A percentile compares a stretch with the other conserved stretches of the same genome.
Evolutionary conservation across 2,797 vertebrate genomes (phyloP).

Genomic region (Eremophila alpestris): DNA sequence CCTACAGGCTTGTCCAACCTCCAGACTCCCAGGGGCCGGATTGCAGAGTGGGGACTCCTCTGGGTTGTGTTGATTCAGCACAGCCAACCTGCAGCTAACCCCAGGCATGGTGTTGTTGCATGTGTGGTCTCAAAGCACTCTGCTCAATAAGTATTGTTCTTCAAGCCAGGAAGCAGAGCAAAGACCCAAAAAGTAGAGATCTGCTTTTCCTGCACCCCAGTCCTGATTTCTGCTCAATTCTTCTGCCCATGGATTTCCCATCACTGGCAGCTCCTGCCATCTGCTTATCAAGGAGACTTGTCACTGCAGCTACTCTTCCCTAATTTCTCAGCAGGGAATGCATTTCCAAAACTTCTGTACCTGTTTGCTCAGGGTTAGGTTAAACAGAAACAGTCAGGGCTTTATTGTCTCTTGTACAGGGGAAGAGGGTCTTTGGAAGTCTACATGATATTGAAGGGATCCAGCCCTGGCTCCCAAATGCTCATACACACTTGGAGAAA

Average conservation of each 20-base stretch:
- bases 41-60: not conserved
- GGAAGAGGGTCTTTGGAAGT: not conserved
- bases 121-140: not conserved
- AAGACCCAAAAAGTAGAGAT: not conserved
- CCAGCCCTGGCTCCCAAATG: not conserved
- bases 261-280: not conserved
- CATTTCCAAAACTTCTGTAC: not conserved
- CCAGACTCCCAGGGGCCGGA: not conserved
- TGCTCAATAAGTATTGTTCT: not conserved
- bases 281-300: not conserved
- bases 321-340: not conserved
- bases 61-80: rapidly evolving
- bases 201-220: not conserved
- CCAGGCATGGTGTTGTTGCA: rapidly evolving
- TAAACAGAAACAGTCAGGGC: not conserved
- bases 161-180: not conserved
- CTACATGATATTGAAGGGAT: not conserved
- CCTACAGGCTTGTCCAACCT: not conserved
- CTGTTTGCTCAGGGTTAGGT: not conserved
- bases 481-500: not conserved
- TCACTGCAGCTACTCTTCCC: not conserved
- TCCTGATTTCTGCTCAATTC: not conserved
- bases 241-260: not conserved
- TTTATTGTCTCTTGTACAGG: not conserved
- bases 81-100: not conserved